A percentile compares a stretch with the other conserved stretches of the same genome.
These are phyloP conservation scores for Lampris megalopsis DNA, from an alignment of 2,113 vertebrate species.

Conservation along the genomic window DNA sequence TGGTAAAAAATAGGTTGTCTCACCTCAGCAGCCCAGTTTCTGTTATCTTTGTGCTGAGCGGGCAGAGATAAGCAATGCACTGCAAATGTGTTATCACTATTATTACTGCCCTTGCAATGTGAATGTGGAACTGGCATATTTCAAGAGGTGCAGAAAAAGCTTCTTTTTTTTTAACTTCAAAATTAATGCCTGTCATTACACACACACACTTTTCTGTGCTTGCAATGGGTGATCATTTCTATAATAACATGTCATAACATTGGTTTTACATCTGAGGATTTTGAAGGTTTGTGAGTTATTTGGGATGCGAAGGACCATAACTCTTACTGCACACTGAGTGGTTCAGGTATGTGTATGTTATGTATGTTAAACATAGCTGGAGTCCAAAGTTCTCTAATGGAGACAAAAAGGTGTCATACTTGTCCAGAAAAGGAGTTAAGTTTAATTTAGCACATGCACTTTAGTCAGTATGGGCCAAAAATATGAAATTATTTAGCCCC, in stretches of 20 bases:
- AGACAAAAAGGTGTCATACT: not conserved
- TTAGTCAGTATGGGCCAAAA: not conserved
- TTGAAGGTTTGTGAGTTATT: no score
- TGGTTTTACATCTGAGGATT: no score
- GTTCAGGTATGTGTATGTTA: no score
- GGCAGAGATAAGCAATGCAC: conserved; percentile 5
- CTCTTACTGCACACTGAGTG: no score
- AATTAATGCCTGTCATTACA: not conserved
- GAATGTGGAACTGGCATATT: conserved; percentile 2
- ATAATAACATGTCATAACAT: no score
- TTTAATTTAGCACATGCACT: conserved; percentile 35
- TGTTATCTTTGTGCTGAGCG: not conserved
- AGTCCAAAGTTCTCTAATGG: conserved; percentile 6
- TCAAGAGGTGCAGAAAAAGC: conserved; percentile 1
- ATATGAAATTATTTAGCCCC: conserved; percentile 31
- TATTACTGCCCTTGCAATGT: not conserved
- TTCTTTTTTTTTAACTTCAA: no score
- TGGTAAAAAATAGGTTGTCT: conserved; percentile 1
- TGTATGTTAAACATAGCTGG: conserved; percentile 11
- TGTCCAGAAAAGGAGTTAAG: conserved; percentile 1
- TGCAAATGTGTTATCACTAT: not conserved
- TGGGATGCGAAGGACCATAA: no score
- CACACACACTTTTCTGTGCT: not conserved
- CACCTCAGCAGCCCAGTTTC: not conserved
- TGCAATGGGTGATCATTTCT: not conserved